A percentile compares a stretch with the other conserved stretches of the same genome.
Evolutionary conservation across 1,140 invertebrate species (phyloP).

Genomic region (Wiebesia pumilae): DNA sequence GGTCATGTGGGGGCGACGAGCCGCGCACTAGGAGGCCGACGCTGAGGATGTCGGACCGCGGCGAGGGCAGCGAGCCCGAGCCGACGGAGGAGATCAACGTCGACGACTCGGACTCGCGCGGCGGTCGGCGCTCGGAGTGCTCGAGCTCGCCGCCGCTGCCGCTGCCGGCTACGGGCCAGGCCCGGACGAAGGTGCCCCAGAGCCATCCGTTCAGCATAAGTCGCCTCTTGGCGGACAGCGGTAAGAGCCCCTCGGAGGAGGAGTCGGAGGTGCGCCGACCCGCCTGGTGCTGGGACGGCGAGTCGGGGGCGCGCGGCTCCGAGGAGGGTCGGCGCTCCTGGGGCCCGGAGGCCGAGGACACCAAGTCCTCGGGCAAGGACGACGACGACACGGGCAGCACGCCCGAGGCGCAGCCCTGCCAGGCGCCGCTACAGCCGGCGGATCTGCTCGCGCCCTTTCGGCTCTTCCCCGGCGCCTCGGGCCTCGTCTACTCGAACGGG

Average conservation of each 20-base stretch:
- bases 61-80: constrained; percentile 68
- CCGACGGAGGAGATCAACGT: constrained; percentile 73
- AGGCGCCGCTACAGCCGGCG: constrained; percentile 60
- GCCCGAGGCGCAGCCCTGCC: constrained; percentile 64
- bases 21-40: background rate
- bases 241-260: constrained; percentile 66
- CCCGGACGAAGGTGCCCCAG: constrained; percentile 62
- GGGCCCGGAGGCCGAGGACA: constrained; percentile 61
- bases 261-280: constrained; percentile 63
- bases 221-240: constrained; percentile 70
- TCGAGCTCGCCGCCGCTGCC: constrained; percentile 64
- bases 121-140: constrained; percentile 53
- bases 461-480: constrained; percentile 68
- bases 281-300: constrained; percentile 62
- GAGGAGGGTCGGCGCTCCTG: constrained; percentile 68
- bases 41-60: constrained; percentile 68
- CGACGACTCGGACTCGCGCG: constrained; percentile 68
- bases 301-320: constrained; percentile 61
- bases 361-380: constrained; percentile 70
- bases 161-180: constrained; percentile 48
- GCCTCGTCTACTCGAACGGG: constrained; percentile 75
- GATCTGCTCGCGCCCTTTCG: constrained; percentile 70
- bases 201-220: constrained; percentile 77
- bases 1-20: background rate
- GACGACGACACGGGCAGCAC: constrained; percentile 71